Conservation (phyloP, 2,113 vertebrate species). For the Pseudorectes ferrugineus region DNA sequence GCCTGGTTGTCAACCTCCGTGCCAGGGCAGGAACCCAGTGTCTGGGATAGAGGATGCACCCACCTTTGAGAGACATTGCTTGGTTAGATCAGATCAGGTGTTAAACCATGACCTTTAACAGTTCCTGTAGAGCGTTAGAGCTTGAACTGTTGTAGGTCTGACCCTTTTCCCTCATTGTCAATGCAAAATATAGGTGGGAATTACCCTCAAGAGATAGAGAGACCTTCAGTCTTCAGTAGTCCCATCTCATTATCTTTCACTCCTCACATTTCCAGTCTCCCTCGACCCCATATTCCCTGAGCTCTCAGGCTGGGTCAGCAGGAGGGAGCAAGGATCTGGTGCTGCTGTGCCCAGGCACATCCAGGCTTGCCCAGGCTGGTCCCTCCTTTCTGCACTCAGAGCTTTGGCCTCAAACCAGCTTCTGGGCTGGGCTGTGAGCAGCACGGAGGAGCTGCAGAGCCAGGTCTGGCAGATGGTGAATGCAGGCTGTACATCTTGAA, state of each 20-base stretch:
- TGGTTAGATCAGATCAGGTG: accelerated
- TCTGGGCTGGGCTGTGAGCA: not conserved
- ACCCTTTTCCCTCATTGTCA: not conserved
- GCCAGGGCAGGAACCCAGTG: not conserved
- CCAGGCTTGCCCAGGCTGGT: not conserved
- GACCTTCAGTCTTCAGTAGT: not conserved
- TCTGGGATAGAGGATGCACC: not conserved
- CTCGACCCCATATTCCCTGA: not conserved
- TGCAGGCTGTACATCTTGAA: not conserved
- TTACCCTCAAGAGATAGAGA: not conserved
- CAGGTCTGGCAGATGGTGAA: not conserved
- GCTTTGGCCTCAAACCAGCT: not conserved
- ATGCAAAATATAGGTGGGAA: not conserved
- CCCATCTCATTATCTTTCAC: not conserved
- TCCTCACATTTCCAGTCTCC: not conserved
- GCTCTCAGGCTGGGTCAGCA: not conserved
- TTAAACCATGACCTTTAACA: not conserved
- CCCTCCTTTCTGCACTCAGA: not conserved
- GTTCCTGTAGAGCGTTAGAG: not conserved
- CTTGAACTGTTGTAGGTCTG: not conserved
- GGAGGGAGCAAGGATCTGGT: not conserved
- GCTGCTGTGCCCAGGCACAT: not conserved
- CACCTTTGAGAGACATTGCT: no score
- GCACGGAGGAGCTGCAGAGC: not conserved
- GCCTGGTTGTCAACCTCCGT: not conserved